Evolutionary conservation across 2,797 vertebrate genomes (phyloP).

Genomic region (Echeneis naucrates): DNA sequence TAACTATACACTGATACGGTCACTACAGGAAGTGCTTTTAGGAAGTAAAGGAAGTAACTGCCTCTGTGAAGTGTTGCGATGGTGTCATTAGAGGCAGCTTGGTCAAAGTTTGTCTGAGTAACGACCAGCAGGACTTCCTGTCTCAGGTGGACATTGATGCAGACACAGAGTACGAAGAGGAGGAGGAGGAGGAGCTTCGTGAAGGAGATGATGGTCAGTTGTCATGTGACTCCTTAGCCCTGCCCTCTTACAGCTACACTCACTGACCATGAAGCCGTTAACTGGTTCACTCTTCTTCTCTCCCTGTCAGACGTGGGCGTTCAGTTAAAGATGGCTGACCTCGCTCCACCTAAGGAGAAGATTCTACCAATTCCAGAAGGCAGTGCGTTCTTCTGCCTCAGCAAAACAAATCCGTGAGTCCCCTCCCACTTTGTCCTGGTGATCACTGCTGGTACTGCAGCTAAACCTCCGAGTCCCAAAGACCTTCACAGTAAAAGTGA

Average conservation of each 20-base stretch:
- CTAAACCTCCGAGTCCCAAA: not conserved
- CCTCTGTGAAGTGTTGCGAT: too few relatives aligned
- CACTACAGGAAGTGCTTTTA: not conserved
- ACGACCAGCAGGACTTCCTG: not conserved
- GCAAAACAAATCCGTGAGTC: constrained; percentile 95
- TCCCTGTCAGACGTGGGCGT: constrained; percentile 69
- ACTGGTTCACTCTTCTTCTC: not conserved
- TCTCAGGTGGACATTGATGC: constrained; percentile 76
- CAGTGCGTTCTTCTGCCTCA: constrained; percentile 97
- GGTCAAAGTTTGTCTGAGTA: too few relatives aligned
- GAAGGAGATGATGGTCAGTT: constrained; percentile 88
- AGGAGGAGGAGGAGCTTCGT: constrained; percentile 87
- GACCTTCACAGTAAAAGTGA: too few relatives aligned
- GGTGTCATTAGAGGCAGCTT: too few relatives aligned
- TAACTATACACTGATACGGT: too few relatives aligned
- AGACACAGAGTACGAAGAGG: constrained; percentile 87
- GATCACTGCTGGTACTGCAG: not conserved
- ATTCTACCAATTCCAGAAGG: constrained; percentile 96
- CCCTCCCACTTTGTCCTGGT: not conserved
- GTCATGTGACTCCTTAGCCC: too few relatives aligned
- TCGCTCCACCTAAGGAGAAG: constrained; percentile 91
- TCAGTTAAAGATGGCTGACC: constrained; percentile 85
- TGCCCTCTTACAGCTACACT: not conserved
- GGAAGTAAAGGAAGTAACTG: too few relatives aligned
- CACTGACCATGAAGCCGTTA: not conserved